These are phyloP conservation scores for Cotesia chilonis DNA, from an alignment of 1,140 invertebrate species.

Conservation along the genomic window DNA sequence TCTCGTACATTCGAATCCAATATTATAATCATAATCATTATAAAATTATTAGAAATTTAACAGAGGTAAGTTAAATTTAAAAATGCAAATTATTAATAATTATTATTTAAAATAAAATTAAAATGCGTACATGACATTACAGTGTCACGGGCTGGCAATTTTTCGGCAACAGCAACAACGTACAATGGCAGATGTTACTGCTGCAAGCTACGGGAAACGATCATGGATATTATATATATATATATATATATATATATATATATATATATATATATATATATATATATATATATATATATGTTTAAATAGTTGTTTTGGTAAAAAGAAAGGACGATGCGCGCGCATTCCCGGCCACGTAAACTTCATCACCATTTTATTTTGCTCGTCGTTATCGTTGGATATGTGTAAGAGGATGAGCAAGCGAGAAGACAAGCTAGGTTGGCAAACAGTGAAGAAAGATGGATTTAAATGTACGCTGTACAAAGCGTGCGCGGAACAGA, in stretches of 20 bases:
- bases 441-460: neutral
- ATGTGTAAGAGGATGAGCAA: neutral
- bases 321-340: constrained; percentile 5
- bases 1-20: no score
- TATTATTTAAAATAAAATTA: no score
- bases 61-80: no score
- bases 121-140: neutral
- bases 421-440: neutral
- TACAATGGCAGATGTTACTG: no score
- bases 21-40: no score
- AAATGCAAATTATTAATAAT: no score
- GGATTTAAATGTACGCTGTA: neutral
- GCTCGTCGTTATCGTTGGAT: no score
- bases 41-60: no score
- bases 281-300: neutral
- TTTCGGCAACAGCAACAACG: neutral
- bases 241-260: neutral
- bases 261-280: neutral
- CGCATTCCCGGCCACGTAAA: constrained; percentile 9
- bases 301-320: neutral
- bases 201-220: no score
- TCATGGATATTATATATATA: neutral
- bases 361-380: neutral
- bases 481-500: constrained; percentile 10
- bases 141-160: constrained; percentile 13